Base-by-base conservation (phyloP, 2,888 invertebrate species). In the Biston stratarius region DNA sequence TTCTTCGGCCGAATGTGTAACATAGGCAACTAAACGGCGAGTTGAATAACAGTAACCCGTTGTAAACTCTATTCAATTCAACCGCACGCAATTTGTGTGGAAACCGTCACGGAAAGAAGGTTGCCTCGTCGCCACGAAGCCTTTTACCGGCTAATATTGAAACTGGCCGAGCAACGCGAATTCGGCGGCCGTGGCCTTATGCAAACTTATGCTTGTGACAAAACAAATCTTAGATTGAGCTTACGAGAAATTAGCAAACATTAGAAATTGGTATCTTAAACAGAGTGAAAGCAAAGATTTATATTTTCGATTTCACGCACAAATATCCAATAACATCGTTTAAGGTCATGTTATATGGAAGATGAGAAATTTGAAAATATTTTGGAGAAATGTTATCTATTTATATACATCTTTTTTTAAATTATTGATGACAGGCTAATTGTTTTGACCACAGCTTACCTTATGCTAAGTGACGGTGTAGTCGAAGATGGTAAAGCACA, bases 151-250 rank as follows among this genome's bases (percentile, higher is more conserved):
- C 71, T 76, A 76, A 75, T 76, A 79, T 78, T 79, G 78, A 79
- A 78, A 78, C 71, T 73, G 64, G 72, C 73, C 66, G 65, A 73
- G 71, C 68, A 76, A 71, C 73, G 78, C 75, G 76, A 79, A 77
- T 80, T 80, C 74, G 67, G 76, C 72, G 78, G 63, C 79, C 83
- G 68, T 82, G 83, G 83, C 79, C 83, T 83, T 83, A 83, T 80
- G 83, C 78, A 84, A 84, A 84, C 82, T 71, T 74, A 47, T 67
- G 64, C 60, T 77, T 78, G 79, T 83, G 76, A 78, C 76, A 79
- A 80, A 75, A 71, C 67, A 71, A 55, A 75, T 58, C 68, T 58
- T 55, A 64, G 66, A 57, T 69, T 33, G 53, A 71, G 72, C 66
- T 57, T 71, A 75, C 74, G 67, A 78, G 75, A 82, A 80, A 82